Base-by-base conservation (phyloP, 2,888 invertebrate species). In the Lypha dubia region DNA sequence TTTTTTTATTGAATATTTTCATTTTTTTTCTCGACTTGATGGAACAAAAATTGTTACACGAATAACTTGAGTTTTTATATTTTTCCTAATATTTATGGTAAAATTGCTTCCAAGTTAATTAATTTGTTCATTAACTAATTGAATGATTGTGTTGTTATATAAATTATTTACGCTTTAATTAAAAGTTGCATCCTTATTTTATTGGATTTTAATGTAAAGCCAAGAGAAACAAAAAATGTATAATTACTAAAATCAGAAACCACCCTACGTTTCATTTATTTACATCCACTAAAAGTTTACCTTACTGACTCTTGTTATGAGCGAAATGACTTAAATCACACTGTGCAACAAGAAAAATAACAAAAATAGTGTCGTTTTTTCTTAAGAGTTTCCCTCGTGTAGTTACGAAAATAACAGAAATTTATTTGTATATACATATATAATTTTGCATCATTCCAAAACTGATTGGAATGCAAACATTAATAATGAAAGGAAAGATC, bases 71-170 rank as follows among this genome's bases (percentile, higher is more conserved):
- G 9, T 53, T 22, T 53, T 9, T 15, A 11, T 15, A 24, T 53
- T 24, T 24, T 28, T 11, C 1, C 15, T 24, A n/a, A 9, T 20
- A 24, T 53, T 24, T 53, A 53, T 24, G 22, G 5, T 11, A 11
- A 24, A 53, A 24, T 20, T 4, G 15, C 5, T 22, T 3, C 3
- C 7, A 4, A 24, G 0, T 6, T 8, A 24, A 56, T 28, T 28
- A 56, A 56, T 56, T 56, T 56, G n/a, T 56, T 56, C 28, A 56
- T 56, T 24, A 56, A 28, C 0, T 15, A 53, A 53, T 56, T n/a
- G 28, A 28, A 24, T 1, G 1, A 22, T 13, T 4, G 13, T 22
- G 15, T 24, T 15, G 9, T 24, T 53, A 24, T 9, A 35, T 1
- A 35, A 53, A 24, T 53, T 24, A 22, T 53, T 22, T 24, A n/a